phyloP scores from a whole-genome alignment of 1,140 invertebrate genomes.

The Drosophila takahashii region DNA sequence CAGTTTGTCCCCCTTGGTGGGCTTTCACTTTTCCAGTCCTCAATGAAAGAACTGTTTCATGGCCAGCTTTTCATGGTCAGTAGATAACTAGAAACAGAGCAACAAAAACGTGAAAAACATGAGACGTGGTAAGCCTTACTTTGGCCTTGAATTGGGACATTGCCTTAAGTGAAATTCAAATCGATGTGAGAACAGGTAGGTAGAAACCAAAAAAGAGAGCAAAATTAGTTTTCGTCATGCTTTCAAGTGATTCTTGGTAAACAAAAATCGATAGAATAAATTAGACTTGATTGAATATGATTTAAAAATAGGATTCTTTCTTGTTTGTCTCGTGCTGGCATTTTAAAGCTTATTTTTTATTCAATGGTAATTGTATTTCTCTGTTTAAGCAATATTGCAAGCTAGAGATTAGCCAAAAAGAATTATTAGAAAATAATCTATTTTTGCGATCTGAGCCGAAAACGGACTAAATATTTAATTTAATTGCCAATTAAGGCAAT shows the following conservation, averaged over 20 bases:
- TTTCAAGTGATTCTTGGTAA: constrained; percentile 1
- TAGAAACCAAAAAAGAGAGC: background rate
- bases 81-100: constrained; percentile 6
- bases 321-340: no score
- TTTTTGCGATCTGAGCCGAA: no score
- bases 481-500: no score
- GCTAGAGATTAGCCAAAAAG: no score
- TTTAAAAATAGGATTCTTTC: background rate
- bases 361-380: no score
- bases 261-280: constrained; percentile 46
- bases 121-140: constrained; percentile 10
- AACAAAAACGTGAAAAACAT: constrained; percentile 1
- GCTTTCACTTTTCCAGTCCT: constrained; percentile 1
- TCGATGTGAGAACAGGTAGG: background rate
- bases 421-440: no score
- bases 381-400: no score
- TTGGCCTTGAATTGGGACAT: constrained; percentile 41
- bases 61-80: constrained; percentile 10
- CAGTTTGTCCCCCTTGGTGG: background rate
- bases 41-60: constrained; percentile 5
- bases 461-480: no score
- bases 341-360: no score
- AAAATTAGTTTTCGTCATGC: constrained; percentile 4
- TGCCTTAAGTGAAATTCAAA: constrained; percentile 17
- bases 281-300: constrained; percentile 23